Base-by-base conservation (phyloP, 2,888 invertebrate genomes). In the Nomada fucata region DNA sequence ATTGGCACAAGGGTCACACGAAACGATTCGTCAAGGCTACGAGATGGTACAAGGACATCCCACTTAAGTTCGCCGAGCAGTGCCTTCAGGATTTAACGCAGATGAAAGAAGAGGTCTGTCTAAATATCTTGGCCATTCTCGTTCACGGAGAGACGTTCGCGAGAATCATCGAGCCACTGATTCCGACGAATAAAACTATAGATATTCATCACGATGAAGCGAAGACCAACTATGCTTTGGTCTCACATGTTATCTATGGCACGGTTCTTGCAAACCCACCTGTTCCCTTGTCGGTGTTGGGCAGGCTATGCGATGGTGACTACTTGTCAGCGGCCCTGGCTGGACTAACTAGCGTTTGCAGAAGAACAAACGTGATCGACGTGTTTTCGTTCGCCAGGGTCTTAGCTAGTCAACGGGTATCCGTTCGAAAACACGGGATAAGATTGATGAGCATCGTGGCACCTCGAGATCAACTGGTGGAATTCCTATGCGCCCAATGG, bases 11-110 rank as follows among this genome's bases (percentile, higher is more conserved):
- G 0, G 2, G 0, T 0, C 7, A 18, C 4, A 42, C 69, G 18
- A 82, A 61, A 36, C 72, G 55, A 3, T 93, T 92, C 50, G 20
- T 93, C 0, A 89, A 65, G 64, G 26, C 76, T 0, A 55, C 79
- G 0, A 88, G 89, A 2, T 93, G 93, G 93, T 89, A 93, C 73
- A 86, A 91, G 20, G 85, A 91, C 3, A 82, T 93, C 15, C 93
- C 93, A 3, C 86, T 91, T 0, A 89, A 81, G 42, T 91, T 93
- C 53, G 75, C 50, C 1, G 52, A 89, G 0, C 59, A 70, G 2
- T 87, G 87, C 3, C 13, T 84, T 0, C 44, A 73, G 15, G 59
- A 87, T 15, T 3, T 90, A 0, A 18, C 50, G 0, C 42, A 86
- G 2, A 53, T 82, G 0, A 78, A 87, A 0, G n/a, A 9, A 2